Evolutionary conservation across 2,113 vertebrate genomes (phyloP).

Genomic region (Hemicordylus capensis): DNA sequence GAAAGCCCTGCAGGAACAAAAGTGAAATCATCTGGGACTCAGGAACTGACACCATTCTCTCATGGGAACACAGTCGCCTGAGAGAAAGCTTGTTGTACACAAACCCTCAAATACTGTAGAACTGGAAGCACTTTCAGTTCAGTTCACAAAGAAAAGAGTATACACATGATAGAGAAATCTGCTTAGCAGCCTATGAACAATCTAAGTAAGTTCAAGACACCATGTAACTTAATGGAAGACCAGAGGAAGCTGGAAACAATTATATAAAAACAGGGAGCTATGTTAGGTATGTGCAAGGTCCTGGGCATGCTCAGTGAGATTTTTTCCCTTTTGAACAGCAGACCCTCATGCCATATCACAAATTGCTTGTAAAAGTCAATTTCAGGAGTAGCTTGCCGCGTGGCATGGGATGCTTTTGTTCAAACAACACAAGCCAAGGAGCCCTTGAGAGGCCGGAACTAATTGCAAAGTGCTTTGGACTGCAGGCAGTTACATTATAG

Average conservation of each 20-base stretch:
- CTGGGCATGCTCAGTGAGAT: not conserved
- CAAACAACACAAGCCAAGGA: too few species aligned
- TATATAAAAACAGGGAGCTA: not conserved
- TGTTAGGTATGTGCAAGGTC: not conserved
- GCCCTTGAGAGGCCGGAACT: too few species aligned
- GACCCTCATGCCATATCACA: not conserved
- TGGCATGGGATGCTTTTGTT: too few species aligned
- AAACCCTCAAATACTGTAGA: not conserved
- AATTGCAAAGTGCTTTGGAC: too few species aligned
- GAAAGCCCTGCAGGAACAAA: slow-evolving; percentile 3
- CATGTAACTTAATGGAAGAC: not conserved
- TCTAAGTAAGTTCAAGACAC: not conserved
- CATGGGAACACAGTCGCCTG: not conserved
- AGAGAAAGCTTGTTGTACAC: not conserved
- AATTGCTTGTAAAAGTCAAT: too few species aligned
- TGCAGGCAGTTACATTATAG: too few species aligned
- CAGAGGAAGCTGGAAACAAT: not conserved
- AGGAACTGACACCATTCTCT: not conserved
- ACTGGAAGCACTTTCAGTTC: not conserved
- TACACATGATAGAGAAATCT: not conserved
- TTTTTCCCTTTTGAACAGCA: not conserved
- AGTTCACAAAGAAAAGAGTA: not conserved
- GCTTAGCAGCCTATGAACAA: not conserved
- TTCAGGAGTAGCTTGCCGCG: too few species aligned
- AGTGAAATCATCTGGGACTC: not conserved